Percentiles rank a stretch among this genome's conserved stretches.
These are phyloP conservation scores for Phaonia tiefii DNA, from an alignment of 2,888 invertebrate species.

Conservation along the genomic window DNA sequence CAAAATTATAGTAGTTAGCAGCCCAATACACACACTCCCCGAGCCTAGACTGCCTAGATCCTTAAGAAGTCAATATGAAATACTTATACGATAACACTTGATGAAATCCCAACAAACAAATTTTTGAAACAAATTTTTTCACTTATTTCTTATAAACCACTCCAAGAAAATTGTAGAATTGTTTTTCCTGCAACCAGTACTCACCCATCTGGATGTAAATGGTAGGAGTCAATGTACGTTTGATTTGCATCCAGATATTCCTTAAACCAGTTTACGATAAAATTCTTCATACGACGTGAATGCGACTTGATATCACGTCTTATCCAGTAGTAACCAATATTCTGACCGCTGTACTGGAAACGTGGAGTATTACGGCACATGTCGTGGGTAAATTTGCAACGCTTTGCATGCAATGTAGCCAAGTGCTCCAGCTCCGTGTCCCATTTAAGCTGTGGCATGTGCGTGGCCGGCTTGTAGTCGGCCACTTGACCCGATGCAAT, in stretches of 20 bases:
- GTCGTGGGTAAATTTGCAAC: constrained; percentile 77
- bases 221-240: constrained; percentile 74
- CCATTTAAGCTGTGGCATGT: constrained; percentile 78
- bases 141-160: too few species aligned
- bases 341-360: constrained; percentile 76
- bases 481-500: constrained; percentile 75
- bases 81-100: too few species aligned
- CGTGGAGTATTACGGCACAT: constrained; percentile 76
- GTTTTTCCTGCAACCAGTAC: too few species aligned
- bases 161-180: too few species aligned
- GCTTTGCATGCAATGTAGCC: constrained; percentile 76
- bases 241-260: constrained; percentile 77
- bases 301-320: constrained; percentile 77
- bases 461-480: constrained; percentile 74
- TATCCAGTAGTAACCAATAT: constrained; percentile 78
- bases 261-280: constrained; percentile 77
- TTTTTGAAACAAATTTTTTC: too few species aligned
- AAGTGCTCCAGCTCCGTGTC: constrained; percentile 76
- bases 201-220: constrained; percentile 74
- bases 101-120: too few species aligned
- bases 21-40: too few species aligned
- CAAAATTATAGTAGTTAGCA: too few species aligned
- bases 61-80: too few species aligned
- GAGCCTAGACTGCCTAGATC: too few species aligned
- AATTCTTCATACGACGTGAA: constrained; percentile 76